Base-by-base conservation (phyloP, 2,888 invertebrate genomes). In the Neoaliturus tenellus region DNA sequence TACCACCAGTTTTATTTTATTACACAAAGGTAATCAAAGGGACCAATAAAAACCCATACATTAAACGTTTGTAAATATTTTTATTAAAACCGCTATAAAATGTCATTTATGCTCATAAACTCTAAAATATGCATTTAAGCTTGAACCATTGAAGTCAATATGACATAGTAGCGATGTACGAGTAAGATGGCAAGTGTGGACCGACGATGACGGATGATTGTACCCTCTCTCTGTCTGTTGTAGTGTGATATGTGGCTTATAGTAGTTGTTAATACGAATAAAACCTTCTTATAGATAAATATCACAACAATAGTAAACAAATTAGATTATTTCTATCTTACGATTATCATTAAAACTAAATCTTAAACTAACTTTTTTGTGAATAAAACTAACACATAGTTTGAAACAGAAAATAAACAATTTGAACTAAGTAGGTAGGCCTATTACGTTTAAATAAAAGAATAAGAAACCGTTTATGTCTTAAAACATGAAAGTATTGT, bases 81-180 rank as follows among this genome's bases (percentile, higher is more conserved):
- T 75, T 78, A 78, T 55, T 78, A 78, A 78, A 78, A 78, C 31
- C 48, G 4, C 78, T 78, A 78, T 78, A 78, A 78, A 78, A 78
- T 78, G 78, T 78, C 78, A 78, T 78, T 78, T 78, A 78, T 78
- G 55, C 78, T 78, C 55, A 51, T 78, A 78, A 78, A 78, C 35
- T 51, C 48, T 78, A 55, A 78, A 75, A 78, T 78, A 55, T 23
- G 78, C 78, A n/a, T 44, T 75, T 17, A 75, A 75, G 73, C 73
- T 35, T 39, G 12, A 75, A 39, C 28, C 17, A 28, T 78, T 51
- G 55, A 20, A 55, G 55, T 48, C 44, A 28, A 55, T 28, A 75
- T 75, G n/a, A 23, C 25, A 28, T 23, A 8, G 75, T 75, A 44
- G 69, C 69, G 39, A 39, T 62, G 62, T 28, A 6, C 6, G n/a